Percentiles rank a stretch among this genome's conserved stretches.
These are phyloP conservation scores for Epinotia brunnichana DNA, from an alignment of 2,888 invertebrate genomes.

Conservation along the genomic window DNA sequence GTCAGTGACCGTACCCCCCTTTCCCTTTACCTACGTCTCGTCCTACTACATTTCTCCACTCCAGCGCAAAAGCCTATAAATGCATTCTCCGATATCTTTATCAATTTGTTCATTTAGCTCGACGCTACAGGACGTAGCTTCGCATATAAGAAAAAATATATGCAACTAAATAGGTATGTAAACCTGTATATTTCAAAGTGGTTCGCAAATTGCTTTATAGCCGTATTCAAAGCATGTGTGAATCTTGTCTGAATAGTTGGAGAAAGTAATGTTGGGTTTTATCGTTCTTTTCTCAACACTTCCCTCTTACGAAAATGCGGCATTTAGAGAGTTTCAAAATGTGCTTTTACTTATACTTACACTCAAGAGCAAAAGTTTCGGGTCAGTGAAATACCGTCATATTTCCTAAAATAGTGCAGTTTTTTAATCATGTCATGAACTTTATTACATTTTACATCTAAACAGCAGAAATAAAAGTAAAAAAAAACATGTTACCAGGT, in stretches of 20 bases:
- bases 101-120: slow-evolving; percentile 16
- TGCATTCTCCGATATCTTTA: slow-evolving; percentile 52
- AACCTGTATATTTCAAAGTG: slow-evolving; percentile 33
- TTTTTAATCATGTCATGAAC: no score
- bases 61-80: slow-evolving; percentile 57
- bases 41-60: slow-evolving; percentile 74
- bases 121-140: background rate
- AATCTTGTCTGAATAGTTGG: slow-evolving; percentile 56
- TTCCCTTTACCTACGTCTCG: slow-evolving; percentile 56
- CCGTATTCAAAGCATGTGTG: slow-evolving; percentile 55
- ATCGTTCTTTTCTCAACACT: slow-evolving; percentile 46
- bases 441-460: no score
- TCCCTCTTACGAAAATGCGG: slow-evolving; percentile 33
- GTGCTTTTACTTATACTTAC: slow-evolving; percentile 45
- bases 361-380: no score
- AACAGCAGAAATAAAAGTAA: no score
- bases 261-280: slow-evolving; percentile 58
- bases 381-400: no score
- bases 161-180: slow-evolving; percentile 10
- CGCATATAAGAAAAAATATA: background rate
- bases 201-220: slow-evolving; percentile 55
- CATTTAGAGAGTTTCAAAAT: slow-evolving; percentile 45
- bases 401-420: no score
- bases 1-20: slow-evolving; percentile 69
- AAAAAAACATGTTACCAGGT: no score